A percentile compares a stretch with the other conserved stretches of the same genome.
These are phyloP conservation scores for Pristis pectinata DNA, from an alignment of 2,797 vertebrate genomes.

Conservation along the genomic window DNA sequence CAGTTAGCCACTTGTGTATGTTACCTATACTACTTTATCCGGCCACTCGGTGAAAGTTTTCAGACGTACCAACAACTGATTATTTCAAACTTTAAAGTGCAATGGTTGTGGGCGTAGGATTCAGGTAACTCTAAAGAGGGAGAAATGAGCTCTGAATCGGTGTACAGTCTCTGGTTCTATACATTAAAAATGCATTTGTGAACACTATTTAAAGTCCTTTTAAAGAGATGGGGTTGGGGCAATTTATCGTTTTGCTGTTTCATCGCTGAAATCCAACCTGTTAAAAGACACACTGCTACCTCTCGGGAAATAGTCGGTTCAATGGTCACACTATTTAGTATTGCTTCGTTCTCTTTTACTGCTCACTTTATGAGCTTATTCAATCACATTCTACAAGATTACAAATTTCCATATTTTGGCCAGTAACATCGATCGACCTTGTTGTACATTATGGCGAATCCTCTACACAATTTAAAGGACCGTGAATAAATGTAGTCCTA, in stretches of 20 bases:
- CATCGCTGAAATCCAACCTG: neutral
- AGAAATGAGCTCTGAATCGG: neutral
- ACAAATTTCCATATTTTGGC: neutral
- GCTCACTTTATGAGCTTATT: neutral
- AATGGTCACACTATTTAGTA: neutral
- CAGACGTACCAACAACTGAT: neutral
- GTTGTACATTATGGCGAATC: neutral
- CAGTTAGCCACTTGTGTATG: neutral
- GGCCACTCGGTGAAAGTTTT: neutral
- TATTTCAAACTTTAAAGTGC: neutral
- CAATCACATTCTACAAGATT: neutral
- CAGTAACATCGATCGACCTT: neutral
- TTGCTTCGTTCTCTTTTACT: neutral
- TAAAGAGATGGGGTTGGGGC: neutral
- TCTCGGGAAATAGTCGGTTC: neutral
- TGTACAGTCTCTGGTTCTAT: neutral
- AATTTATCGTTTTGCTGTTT: neutral
- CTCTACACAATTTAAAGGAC: neutral
- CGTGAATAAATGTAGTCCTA: neutral
- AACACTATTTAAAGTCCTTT: neutral
- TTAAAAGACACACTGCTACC: neutral
- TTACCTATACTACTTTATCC: neutral
- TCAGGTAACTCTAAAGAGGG: neutral
- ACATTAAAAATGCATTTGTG: neutral
- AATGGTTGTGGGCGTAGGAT: neutral